phyloP scores from a whole-genome alignment of 2,797 vertebrate genomes.

The Glyptemys insculpta region DNA sequence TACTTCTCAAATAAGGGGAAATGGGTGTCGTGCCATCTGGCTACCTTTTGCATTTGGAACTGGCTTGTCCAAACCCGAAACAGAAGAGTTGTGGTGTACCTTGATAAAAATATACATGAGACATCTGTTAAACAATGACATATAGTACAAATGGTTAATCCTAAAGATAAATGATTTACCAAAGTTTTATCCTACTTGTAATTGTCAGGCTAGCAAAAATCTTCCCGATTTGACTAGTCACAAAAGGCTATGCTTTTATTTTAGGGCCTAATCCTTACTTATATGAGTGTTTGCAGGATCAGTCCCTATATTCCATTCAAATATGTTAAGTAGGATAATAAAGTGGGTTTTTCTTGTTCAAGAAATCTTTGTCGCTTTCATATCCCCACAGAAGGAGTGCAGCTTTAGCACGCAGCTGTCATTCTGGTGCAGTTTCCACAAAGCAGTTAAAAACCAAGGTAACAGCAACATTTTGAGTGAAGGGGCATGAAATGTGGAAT shows the following conservation, averaged over 20 bases:
- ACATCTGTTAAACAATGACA: background rate
- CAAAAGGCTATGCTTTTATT: background rate
- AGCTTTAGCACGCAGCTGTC: constrained; percentile 59
- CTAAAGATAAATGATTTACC: constrained; percentile 1
- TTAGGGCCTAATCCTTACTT: background rate
- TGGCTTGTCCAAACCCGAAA: background rate
- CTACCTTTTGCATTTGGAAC: background rate
- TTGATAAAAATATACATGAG: background rate
- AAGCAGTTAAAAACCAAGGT: constrained; percentile 74
- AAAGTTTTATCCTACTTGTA: background rate
- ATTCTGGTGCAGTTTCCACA: constrained; percentile 66
- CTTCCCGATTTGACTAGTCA: background rate
- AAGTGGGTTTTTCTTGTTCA: background rate
- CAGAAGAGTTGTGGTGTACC: background rate
- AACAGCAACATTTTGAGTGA: constrained; percentile 75
- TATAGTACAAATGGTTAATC: background rate
- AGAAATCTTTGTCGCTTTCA: constrained; percentile 7
- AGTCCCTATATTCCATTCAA: background rate
- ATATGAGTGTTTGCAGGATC: background rate
- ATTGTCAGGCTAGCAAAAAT: background rate
- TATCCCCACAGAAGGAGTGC: background rate
- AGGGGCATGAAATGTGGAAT: constrained; percentile 75
- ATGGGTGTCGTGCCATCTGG: background rate
- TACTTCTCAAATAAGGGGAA: background rate
- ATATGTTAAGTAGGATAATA: background rate